Base-by-base conservation (phyloP, 2,113 vertebrate species). In the Myocastor coypus region DNA sequence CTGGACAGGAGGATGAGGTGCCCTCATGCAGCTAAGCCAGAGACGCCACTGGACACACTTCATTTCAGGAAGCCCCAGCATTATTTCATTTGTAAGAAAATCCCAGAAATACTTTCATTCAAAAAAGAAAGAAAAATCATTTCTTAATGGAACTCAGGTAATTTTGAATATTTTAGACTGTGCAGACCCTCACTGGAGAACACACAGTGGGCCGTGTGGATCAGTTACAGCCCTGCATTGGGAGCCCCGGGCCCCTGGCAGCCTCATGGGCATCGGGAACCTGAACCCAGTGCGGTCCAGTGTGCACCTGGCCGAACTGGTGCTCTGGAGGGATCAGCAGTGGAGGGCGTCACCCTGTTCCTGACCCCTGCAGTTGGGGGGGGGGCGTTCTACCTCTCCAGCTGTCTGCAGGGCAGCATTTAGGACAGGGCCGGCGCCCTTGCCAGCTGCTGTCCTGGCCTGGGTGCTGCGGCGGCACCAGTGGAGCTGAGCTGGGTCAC, bases 1-100 rank as follows among this genome's bases (percentile, higher is more conserved):
- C 64, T 68, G 30, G 32, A 59, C n/a, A 40, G 12, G 12, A 37
- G 28, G 26, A 42, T 20, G n/a, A 95, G 28, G 2, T 19, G 12
- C 24, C 61, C 40, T 94, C 94, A 89, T 81, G 83, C 94, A 97
- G 89, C 96, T 94, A 95, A 11, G 84, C 93, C 96, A 96, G 88
- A 97, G 83, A 93, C 89, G 34, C 28, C 40, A 1, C 73, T 34
- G 13, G 2, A 34, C 59, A 20, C 28, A 1, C 30, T 96, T 98
- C 94, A 97, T 98, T 97, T 98, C 97, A 96, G 92, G 98, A 98
- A 98, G 96, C 94, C 91, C 97, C 95, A 88, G 19, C 24, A 5
- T 80, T 94, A 7, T 97, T 97, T 96, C 92, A 0, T 92, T 94
- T 95, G 91, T 95, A 97, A 98, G 68, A 78, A 83, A 75, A 89